A percentile compares a stretch with the other conserved stretches of the same genome.
Conservation (phyloP, 2,797 vertebrate genomes). For the Sphenopsis melanotis region DNA sequence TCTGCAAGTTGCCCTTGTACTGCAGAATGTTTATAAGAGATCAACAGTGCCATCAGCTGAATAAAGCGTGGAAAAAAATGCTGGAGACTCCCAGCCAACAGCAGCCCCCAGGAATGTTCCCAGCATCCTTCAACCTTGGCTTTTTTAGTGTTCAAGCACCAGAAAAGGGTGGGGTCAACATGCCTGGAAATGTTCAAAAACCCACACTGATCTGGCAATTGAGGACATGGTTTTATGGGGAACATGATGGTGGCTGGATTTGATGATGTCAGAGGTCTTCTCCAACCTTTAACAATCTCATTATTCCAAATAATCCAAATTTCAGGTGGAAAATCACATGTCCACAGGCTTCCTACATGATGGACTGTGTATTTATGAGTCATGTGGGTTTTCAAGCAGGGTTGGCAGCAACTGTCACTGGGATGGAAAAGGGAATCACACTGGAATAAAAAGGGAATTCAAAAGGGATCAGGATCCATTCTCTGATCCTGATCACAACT, state of each 20-base stretch:
- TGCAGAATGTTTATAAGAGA: not conserved
- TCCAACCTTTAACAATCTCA: not conserved
- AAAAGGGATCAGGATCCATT: not conserved
- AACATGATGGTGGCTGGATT: too few relatives aligned
- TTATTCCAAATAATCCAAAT: not conserved
- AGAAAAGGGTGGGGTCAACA: not conserved
- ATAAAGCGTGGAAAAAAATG: not conserved
- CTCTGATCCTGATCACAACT: not conserved
- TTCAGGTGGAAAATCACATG: not conserved
- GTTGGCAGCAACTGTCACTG: not conserved
- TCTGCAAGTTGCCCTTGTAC: not conserved
- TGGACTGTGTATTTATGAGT: not conserved
- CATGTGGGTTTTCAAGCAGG: accelerated
- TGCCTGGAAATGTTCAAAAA: not conserved
- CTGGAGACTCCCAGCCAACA: not conserved
- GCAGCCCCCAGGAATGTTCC: not conserved
- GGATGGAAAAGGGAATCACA: not conserved
- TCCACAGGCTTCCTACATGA: accelerated
- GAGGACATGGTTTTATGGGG: not conserved
- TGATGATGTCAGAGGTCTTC: not conserved
- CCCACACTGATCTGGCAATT: accelerated
- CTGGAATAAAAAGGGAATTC: accelerated
- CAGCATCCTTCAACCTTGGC: not conserved
- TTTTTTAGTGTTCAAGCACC: not conserved
- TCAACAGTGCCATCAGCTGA: not conserved